Conservation (phyloP, 1,140 invertebrate species). For the Leptopilina boulardi region DNA sequence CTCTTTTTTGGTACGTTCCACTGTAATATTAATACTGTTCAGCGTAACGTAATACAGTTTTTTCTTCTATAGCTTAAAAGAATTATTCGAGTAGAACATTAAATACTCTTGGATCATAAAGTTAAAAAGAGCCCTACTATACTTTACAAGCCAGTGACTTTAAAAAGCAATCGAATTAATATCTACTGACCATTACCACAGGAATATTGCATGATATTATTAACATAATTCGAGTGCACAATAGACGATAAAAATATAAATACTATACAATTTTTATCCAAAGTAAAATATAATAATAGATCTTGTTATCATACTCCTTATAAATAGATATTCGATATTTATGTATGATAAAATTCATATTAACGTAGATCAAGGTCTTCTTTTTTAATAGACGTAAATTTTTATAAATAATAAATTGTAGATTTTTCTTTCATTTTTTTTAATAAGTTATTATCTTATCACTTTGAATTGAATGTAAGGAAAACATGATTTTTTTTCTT, state of each 20-base stretch:
- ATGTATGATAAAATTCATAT: not conserved
- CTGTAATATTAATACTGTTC: conserved; percentile 22
- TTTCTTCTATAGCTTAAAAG: not conserved
- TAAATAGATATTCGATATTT: conserved; percentile 20
- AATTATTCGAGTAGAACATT: conserved; percentile 11
- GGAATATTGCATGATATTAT: conserved; percentile 11
- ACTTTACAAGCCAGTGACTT: conserved; percentile 30
- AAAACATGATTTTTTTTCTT: conserved; percentile 15
- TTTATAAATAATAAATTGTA: conserved; percentile 21
- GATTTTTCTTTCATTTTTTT: not conserved
- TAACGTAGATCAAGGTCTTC: not conserved
- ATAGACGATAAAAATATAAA: conserved; percentile 34
- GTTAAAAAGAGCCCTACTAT: conserved; percentile 13
- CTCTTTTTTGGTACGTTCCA: conserved; percentile 16
- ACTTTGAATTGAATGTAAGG: conserved; percentile 23
- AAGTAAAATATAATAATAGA: conserved; percentile 17
- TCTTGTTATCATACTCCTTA: not conserved
- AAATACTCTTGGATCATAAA: conserved; percentile 2
- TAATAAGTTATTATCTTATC: conserved; percentile 30
- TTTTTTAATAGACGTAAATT: conserved; percentile 12
- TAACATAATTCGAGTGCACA: conserved; percentile 28
- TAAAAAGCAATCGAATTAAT: conserved; percentile 9
- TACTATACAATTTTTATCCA: conserved; percentile 34
- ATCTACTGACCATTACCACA: conserved; percentile 28
- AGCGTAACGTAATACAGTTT: conserved; percentile 16